Evolutionary conservation across 2,888 invertebrate genomes (phyloP), one percentile per base, ranked within the genome.

Genomic region (Drosophila dives): DNA sequence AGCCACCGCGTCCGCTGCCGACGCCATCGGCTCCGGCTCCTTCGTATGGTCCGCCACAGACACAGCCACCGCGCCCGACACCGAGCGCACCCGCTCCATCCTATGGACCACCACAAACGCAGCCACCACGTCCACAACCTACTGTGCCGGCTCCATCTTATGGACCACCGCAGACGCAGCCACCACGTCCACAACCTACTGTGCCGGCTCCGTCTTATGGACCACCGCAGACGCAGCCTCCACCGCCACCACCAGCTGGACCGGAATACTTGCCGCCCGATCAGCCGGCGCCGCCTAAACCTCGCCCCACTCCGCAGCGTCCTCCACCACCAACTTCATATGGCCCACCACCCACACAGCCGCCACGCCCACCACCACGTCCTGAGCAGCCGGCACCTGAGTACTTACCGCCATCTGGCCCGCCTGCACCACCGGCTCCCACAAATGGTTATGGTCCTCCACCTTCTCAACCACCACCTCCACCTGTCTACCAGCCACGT

Each of bases 41-140:
- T 3, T 72, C 81, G 6, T 77, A 83, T 65, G 66, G 80, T 49
- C 81, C 86, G 0, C 83, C 83, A 0, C 80, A 81, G 20, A 80
- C 86, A 15, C 85, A 83, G 8, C 90, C 89, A 1, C 81, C 80
- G 1, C 77, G 74, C 20, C 74, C 84, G 2, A 78, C 82, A 1
- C 80, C 63, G 12, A 29, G 29, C 29, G 29, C 29, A 29, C 29
- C 29, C 1, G 29, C 29, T 29, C 29, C 29, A 29, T 29, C 29
- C 29, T 29, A 83, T 67, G 66, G 80, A 49, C 81, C 86, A 0
- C 83, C 83, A 0, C 80, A 81, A 17, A 80, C 86, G 10, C 84
- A 83, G 11, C 90, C 90, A 3, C 80, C 80, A 2, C 77, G 76
- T 29, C 83, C 70, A 0, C 55, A 58, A 29, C 81, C 81, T 0